Percentiles rank a stretch among this genome's conserved stretches.
Conservation (phyloP, 1,140 invertebrate genomes). For the Zaprionus africanus region DNA sequence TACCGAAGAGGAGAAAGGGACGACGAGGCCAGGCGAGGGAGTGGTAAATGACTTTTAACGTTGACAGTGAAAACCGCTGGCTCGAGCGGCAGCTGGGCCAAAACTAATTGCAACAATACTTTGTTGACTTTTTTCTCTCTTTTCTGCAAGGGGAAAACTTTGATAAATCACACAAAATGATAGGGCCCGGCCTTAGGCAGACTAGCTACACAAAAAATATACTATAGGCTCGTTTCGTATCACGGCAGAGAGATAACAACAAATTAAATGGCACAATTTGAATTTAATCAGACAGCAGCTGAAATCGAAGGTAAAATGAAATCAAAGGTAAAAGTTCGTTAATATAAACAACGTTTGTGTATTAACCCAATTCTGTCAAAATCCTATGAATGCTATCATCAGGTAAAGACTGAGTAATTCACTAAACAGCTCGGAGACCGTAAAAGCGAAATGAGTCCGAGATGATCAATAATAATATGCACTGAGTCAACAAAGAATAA, state of each 20-base stretch:
- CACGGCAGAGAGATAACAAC: conserved; percentile 7
- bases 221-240: background rate
- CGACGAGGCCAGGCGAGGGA: background rate
- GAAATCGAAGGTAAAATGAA: conserved; percentile 10
- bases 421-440: background rate
- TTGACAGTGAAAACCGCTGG: conserved; percentile 42
- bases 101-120: conserved; percentile 70
- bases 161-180: conserved; percentile 58
- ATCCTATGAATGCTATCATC: background rate
- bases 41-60: conserved; percentile 50
- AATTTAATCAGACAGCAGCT: conserved; percentile 37
- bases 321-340: conserved; percentile 43
- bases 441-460: background rate
- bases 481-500: background rate
- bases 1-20: background rate
- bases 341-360: conserved; percentile 32
- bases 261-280: conserved; percentile 4
- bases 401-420: background rate
- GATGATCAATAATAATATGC: background rate
- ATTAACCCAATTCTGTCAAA: conserved; percentile 21
- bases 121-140: conserved; percentile 20
- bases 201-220: conserved; percentile 5
- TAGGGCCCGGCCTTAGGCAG: conserved; percentile 15
- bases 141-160: conserved; percentile 29
- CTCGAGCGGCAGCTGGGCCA: conserved; percentile 5